Conservation (phyloP, 2,113 vertebrate genomes). For the Cercocebus atys region DNA sequence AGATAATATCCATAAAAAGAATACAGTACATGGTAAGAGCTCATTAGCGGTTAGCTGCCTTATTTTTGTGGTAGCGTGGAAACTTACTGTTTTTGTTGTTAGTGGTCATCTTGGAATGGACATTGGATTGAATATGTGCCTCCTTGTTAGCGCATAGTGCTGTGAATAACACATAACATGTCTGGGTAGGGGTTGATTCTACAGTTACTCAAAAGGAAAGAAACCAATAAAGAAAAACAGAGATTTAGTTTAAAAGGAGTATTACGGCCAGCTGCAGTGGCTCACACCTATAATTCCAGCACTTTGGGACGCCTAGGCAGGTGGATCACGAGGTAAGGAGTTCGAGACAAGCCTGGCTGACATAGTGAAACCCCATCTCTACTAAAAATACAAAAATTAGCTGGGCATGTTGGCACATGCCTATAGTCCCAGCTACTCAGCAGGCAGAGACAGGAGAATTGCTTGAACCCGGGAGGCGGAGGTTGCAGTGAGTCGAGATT, state of each 20-base stretch:
- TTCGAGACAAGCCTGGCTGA: too few species aligned
- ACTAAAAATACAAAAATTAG: too few species aligned
- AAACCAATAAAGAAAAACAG: background rate
- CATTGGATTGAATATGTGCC: background rate
- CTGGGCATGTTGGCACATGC: too few species aligned
- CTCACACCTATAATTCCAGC: too few species aligned
- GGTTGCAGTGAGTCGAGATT: too few species aligned
- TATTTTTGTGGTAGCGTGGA: background rate
- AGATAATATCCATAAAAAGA: background rate
- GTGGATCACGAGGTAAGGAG: too few species aligned
- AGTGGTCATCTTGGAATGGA: background rate
- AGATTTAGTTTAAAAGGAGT: background rate
- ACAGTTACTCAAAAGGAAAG: background rate
- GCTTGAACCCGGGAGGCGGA: too few species aligned
- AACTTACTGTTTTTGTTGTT: background rate
- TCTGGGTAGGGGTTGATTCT: background rate
- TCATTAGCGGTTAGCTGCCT: background rate
- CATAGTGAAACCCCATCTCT: too few species aligned
- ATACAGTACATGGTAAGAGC: background rate
- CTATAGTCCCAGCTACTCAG: too few species aligned
- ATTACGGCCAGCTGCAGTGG: background rate
- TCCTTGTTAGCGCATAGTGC: background rate
- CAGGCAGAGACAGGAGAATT: too few species aligned
- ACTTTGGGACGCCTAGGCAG: too few species aligned
- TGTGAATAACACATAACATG: background rate